Evolutionary conservation across 2,888 invertebrate species (phyloP), one percentile per base, ranked within the genome.

Genomic region (Polymixis lichenea): DNA sequence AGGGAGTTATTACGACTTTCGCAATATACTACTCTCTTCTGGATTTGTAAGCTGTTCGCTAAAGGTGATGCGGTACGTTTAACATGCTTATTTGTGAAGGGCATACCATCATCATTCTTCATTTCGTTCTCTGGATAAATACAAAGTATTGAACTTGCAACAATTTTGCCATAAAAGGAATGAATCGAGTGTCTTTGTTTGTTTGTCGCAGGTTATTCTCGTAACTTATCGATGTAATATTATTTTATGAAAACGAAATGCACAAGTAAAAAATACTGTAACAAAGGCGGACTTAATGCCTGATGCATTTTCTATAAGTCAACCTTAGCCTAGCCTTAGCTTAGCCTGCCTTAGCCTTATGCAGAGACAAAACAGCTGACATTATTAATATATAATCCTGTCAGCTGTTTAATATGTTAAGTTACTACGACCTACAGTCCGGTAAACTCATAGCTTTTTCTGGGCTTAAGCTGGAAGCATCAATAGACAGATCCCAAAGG

Each of bases 1-100:
- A 94, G 97, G 64, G 98, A 98, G 86, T 83, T 98, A 11, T 94
- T 97, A 87, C 94, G 98, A 0, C 93, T 97, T 22, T 95, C 97
- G 9, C 94, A 94, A 22, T 97, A 96, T 86, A 92, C 94, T 0
- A 95, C 97, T 11, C 89, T 98, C 1, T 97, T 97, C 87, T 97
- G 96, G 96, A 89, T 92, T 32, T 93, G 93, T 83, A 89, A 92
- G 28, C 90, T 94, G 0, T 93, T 94, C 25, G 92, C 97, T 83
- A 96, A 94, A 77, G 94, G 97, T 1, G 95, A 97, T 68, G 95
- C 96, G 76, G 97, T 95, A 83, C 89, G 93, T 82, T 58, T 28
- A 38, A n/a, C 1, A 1, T 5, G 7, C 49, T 64, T 22, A 58
- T 38, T n/a, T 38, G 49, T 51, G 8, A 28, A 43, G 43, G 17